Percentiles rank a stretch among this genome's conserved stretches.
Conservation (phyloP, 2,888 invertebrate genomes). For the Cremastinae sp. region DNA sequence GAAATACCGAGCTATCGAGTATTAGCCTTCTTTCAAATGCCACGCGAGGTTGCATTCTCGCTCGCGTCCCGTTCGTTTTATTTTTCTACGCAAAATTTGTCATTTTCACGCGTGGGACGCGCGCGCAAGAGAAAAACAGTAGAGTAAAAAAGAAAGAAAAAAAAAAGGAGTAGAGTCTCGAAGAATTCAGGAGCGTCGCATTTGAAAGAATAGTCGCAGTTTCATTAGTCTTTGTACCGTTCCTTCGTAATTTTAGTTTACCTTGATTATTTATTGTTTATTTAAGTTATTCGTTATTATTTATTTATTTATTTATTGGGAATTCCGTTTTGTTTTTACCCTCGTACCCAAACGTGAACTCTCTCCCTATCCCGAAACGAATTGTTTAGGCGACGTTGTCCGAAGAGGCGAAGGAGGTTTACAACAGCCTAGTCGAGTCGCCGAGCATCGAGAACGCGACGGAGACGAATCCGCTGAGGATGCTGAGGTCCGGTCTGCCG, state of each 20-base stretch:
- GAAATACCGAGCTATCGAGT: conserved; percentile 21
- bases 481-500: conserved; percentile 84
- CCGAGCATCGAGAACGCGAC: conserved; percentile 76
- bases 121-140: conserved; percentile 6
- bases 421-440: conserved; percentile 93
- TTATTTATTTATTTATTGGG: conserved; percentile 66
- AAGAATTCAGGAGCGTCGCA: conserved; percentile 46
- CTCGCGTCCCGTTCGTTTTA: conserved; percentile 52
- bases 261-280: conserved; percentile 48
- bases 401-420: conserved; percentile 95
- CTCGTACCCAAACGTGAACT: conserved; percentile 67
- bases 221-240: conserved; percentile 8
- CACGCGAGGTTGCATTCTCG: conserved; percentile 38
- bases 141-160: conserved; percentile 2
- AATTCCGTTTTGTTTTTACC: conserved; percentile 69
- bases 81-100: conserved; percentile 53
- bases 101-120: conserved; percentile 53
- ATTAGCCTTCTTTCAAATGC: conserved; percentile 43
- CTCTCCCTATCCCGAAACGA: conserved; percentile 67
- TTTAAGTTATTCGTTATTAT: conserved; percentile 51
- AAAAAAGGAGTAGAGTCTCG: conserved; percentile 6
- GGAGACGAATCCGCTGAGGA: conserved; percentile 84
- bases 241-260: conserved; percentile 57
- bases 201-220: conserved; percentile 32
- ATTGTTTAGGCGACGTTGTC: conserved; percentile 89